Conservation (phyloP, 2,797 vertebrate species). For the Micromesistius poutassou region DNA sequence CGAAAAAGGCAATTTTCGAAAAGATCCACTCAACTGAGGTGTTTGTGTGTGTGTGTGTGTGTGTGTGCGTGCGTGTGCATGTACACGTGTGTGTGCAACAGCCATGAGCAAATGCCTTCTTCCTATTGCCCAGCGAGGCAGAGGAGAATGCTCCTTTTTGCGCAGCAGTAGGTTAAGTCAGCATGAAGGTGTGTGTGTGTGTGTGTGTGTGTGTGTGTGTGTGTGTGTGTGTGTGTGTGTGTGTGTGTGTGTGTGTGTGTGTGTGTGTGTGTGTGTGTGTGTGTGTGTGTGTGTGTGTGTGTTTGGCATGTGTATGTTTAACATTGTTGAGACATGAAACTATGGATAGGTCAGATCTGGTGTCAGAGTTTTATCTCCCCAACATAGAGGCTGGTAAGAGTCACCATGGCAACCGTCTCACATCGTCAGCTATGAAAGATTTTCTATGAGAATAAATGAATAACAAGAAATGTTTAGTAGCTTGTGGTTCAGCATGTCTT, state of each 20-base stretch:
- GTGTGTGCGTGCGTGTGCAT: background rate
- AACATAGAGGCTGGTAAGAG: no score
- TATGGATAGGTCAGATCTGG: background rate
- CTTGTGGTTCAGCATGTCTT: background rate
- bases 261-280: slow-evolving; percentile 34
- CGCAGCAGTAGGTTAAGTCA: slow-evolving; percentile 43
- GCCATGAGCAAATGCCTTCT: slow-evolving; percentile 5
- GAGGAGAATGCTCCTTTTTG: slow-evolving; percentile 44
- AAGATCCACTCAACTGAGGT: background rate
- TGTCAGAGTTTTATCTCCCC: no score
- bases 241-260: background rate
- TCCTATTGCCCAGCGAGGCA: slow-evolving; percentile 39
- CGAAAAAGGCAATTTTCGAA: background rate
- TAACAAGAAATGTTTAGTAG: background rate
- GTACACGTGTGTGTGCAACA: background rate
- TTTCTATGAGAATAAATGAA: background rate
- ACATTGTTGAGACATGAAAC: no score
- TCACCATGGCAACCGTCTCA: background rate
- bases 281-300: slow-evolving; percentile 31
- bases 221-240: background rate
- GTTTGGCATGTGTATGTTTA: background rate
- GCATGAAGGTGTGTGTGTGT: slow-evolving; percentile 46
- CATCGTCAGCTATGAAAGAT: background rate
- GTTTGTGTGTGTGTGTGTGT: background rate
- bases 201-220: slow-evolving; percentile 7